Evolutionary conservation across 2,113 vertebrate species (phyloP).

Genomic region (Caloenas nicobarica): DNA sequence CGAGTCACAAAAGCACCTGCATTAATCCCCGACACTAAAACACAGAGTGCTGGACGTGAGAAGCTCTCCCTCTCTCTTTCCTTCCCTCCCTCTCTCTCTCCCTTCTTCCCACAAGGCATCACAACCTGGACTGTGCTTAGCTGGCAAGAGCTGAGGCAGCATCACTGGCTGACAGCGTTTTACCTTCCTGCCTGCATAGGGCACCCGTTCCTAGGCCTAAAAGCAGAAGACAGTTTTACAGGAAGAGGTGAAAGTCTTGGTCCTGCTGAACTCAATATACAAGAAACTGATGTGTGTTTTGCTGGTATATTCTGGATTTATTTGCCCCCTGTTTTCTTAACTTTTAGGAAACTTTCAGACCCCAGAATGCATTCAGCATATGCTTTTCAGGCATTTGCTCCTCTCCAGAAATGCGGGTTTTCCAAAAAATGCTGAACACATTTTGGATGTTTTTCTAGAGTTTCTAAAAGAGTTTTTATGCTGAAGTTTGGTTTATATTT

Average conservation of each 20-base stretch:
- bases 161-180: fast-evolving
- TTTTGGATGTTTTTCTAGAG: not conserved
- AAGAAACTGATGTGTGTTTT: not conserved
- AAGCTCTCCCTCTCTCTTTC: not conserved
- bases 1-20: not conserved
- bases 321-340: not conserved
- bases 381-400: not conserved
- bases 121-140: fast-evolving
- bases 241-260: not conserved
- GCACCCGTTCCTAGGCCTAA: not conserved
- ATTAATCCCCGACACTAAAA: not conserved
- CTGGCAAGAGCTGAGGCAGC: not conserved
- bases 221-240: not conserved
- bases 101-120: not conserved
- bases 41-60: fast-evolving
- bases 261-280: not conserved
- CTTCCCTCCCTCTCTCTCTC: not conserved
- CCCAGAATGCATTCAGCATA: not conserved
- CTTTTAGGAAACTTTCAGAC: not conserved
- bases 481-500: not conserved
- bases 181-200: fast-evolving
- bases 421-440: not conserved
- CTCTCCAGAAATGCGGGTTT: not conserved
- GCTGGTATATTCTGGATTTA: not conserved
- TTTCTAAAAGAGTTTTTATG: not conserved